phyloP scores from a whole-genome alignment of 2,888 invertebrate species.

The Drosophila stalkeri region DNA sequence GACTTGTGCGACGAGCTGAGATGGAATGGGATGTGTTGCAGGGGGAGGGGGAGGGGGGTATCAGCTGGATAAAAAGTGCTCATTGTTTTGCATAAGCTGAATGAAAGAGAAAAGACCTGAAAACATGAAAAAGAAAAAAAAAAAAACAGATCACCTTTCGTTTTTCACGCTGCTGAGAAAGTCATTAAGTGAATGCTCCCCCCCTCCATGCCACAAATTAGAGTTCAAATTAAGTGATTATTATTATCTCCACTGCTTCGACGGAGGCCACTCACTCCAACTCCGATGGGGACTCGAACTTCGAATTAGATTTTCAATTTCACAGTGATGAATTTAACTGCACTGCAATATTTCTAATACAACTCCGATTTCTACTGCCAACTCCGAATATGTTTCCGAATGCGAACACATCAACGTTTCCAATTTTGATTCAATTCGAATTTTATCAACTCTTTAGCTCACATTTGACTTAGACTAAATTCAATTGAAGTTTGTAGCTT shows the following conservation, averaged over 20 bases:
- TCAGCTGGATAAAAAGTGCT: conserved; percentile 48
- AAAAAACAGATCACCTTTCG: conserved; percentile 74
- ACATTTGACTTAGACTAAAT: too few species aligned
- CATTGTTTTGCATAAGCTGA: conserved; percentile 75
- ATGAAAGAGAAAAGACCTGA: conserved; percentile 54
- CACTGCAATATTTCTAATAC: background rate
- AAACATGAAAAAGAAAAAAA: conserved; percentile 40
- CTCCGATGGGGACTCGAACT: background rate
- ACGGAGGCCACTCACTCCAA: conserved; percentile 8
- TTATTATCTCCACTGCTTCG: conserved; percentile 53
- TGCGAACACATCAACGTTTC: too few species aligned
- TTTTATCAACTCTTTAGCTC: too few species aligned
- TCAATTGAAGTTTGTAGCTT: too few species aligned
- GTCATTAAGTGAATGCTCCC: conserved; percentile 62
- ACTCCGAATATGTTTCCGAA: background rate
- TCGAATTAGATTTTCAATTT: background rate
- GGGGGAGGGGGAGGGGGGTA: background rate
- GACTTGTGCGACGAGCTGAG: conserved; percentile 16
- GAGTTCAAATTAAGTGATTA: conserved; percentile 78
- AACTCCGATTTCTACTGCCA: background rate
- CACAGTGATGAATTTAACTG: background rate
- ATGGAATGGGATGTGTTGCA: too few species aligned
- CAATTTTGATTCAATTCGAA: too few species aligned
- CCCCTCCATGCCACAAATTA: conserved; percentile 55
- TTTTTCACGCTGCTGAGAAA: conserved; percentile 69